Base-by-base conservation (phyloP, 1,140 invertebrate genomes). In the Lanistes nyassanus region DNA sequence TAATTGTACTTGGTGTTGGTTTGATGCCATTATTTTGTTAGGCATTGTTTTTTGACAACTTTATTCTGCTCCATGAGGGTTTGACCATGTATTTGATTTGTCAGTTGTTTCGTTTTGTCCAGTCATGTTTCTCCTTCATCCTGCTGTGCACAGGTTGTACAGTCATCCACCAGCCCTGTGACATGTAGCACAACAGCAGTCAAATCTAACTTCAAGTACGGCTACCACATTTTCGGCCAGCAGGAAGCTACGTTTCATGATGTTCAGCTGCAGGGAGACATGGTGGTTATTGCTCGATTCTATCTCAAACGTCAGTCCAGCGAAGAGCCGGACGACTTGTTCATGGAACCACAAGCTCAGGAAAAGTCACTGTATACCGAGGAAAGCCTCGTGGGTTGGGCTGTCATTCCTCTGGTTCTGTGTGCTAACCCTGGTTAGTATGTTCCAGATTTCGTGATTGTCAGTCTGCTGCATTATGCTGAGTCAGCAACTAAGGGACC, bases 221-320 rank as follows among this genome's bases (percentile, higher is more conserved):
- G 82, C 47, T 88, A 88, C 74, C 87, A 88, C 70, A 80, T 88
- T 9, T 88, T 88, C 76, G 87, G 87, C 13, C 85, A 87, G 80
- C 87, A 88, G 75, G 85, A 88, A 76, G 87, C 86, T 42, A 80
- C 81, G 21, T 88, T 88, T 74, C 79, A 84, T 58, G 83, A 85
- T 72, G 82, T 88, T 16, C 79, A 84, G 26, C 75, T 85, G 73
- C 79, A 84, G 47, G 81, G 82, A n/a, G 86, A 88, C 72, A 87
- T 87, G 80, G 68, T 88, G 39, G 66, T 88, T n/a, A 82, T 88
- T 4, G 85, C 80, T 36, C 76, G 86, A 31, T 83, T 85, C 77
- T 85, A 85, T 68, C 75, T 84, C 34, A 81, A 82, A 73, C 82
- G 81, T 42, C 75, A 73, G 34, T 51, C 75, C 6, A 62, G 29